phyloP scores from a whole-genome alignment of 2,888 invertebrate genomes.

The Empis livida region DNA sequence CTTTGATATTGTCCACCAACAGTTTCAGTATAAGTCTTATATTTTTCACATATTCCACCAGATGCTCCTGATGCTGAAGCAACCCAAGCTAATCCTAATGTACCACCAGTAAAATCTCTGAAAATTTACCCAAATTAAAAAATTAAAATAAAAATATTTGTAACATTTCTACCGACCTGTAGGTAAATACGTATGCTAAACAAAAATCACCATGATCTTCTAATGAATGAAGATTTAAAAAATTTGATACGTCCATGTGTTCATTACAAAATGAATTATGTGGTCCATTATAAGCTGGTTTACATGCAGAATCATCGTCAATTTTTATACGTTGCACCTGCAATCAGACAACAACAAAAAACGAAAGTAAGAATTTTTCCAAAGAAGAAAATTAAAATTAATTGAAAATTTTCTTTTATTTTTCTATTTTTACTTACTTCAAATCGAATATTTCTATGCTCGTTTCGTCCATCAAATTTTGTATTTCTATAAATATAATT shows the following conservation, averaged over 20 bases:
- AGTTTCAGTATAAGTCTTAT: conserved; percentile 93
- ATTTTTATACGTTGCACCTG: conserved; percentile 52
- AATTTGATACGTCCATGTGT: conserved; percentile 98
- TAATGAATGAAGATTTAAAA: conserved; percentile 92
- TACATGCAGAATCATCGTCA: conserved; percentile 77
- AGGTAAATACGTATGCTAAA: conserved; percentile 98
- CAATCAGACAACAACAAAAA: too few relatives aligned
- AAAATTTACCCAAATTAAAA: not conserved
- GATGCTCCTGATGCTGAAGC: conserved; percentile 95
- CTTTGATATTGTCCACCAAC: conserved; percentile 89
- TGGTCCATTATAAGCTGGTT: conserved; percentile 47
- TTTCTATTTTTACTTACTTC: conserved; percentile 63
- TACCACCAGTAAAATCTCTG: conserved; percentile 95
- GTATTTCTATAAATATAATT: conserved; percentile 95
- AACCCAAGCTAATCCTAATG: conserved; percentile 97
- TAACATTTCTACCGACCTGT: conserved; percentile 32
- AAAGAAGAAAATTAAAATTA: conserved; percentile 6
- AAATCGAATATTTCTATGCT: conserved; percentile 90
- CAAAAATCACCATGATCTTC: conserved; percentile 98
- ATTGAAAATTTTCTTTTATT: conserved; percentile 1
- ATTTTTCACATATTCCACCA: conserved; percentile 97
- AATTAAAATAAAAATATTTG: too few relatives aligned
- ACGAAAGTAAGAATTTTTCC: too few relatives aligned
- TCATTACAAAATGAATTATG: conserved; percentile 85
- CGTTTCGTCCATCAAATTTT: conserved; percentile 78